phyloP scores from a whole-genome alignment of 2,888 invertebrate species.

The Drosophila ezoana region DNA sequence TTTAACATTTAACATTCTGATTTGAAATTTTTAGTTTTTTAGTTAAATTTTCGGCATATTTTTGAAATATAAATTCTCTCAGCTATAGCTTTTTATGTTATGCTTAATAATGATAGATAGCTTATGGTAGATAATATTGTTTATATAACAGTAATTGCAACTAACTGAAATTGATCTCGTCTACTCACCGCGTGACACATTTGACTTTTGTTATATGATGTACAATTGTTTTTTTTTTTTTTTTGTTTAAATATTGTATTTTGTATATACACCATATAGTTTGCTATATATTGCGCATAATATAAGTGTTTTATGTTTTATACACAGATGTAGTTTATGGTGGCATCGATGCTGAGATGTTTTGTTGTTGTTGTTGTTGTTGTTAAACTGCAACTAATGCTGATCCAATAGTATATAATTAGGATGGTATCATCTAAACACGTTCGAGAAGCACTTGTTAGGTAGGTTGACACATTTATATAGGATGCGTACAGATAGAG shows the following conservation, averaged over 20 bases:
- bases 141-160: background rate
- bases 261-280: conserved; percentile 67
- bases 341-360: conserved; percentile 55
- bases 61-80: too few species aligned
- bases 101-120: too few species aligned
- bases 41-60: too few species aligned
- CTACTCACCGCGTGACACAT: conserved; percentile 85
- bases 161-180: conserved; percentile 4
- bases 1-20: too few species aligned
- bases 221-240: conserved; percentile 63
- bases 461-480: conserved; percentile 9
- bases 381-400: conserved; percentile 55
- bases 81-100: too few species aligned
- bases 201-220: conserved; percentile 79
- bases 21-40: too few species aligned
- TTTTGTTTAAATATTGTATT: conserved; percentile 18
- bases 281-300: conserved; percentile 69
- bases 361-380: conserved; percentile 18
- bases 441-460: conserved; percentile 27
- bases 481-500: conserved; percentile 19
- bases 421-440: conserved; percentile 33
- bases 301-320: conserved; percentile 49
- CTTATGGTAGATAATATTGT: too few species aligned
- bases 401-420: conserved; percentile 40
- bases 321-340: conserved; percentile 60